Evolutionary conservation across 2,113 vertebrate genomes (phyloP).

Genomic region (Zosterops pallidus): DNA sequence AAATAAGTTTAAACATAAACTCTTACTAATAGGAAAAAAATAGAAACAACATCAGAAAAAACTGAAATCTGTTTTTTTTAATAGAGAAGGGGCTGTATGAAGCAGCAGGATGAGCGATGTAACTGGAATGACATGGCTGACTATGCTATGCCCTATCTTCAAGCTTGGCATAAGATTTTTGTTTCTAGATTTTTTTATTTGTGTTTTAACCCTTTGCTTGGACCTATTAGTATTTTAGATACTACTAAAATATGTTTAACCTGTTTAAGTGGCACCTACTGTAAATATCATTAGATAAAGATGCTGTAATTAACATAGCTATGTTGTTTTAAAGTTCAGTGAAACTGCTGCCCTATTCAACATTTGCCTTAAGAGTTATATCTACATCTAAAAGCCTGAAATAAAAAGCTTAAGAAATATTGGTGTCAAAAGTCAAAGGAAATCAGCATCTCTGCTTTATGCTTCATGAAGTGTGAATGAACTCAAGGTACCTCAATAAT

Average conservation of each 20-base stretch:
- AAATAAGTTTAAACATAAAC: not conserved
- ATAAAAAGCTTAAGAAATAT: constrained; percentile 45
- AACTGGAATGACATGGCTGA: not conserved
- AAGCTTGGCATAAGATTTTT: not conserved
- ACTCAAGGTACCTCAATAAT: not conserved
- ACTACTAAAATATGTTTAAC: not conserved
- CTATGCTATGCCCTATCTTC: not conserved
- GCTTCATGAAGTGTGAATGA: constrained; percentile 26
- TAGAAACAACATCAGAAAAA: not conserved
- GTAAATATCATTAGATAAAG: not conserved
- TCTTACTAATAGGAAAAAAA: not conserved
- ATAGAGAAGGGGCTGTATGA: not conserved
- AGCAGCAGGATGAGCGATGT: not conserved
- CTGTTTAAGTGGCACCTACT: not conserved
- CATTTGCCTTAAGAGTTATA: not conserved
- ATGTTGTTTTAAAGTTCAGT: not conserved
- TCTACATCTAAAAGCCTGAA: not conserved
- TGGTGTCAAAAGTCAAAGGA: constrained; percentile 16
- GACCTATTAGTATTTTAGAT: not conserved
- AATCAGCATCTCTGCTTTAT: constrained; percentile 5
- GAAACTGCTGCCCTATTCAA: not conserved
- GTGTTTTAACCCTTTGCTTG: not conserved
- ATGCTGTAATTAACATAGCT: not conserved
- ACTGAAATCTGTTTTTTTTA: not conserved
- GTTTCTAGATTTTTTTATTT: not conserved